Evolutionary conservation across 1,140 invertebrate genomes (phyloP), one percentile per base, ranked within the genome.

Genomic region (Melitaea cinxia): DNA sequence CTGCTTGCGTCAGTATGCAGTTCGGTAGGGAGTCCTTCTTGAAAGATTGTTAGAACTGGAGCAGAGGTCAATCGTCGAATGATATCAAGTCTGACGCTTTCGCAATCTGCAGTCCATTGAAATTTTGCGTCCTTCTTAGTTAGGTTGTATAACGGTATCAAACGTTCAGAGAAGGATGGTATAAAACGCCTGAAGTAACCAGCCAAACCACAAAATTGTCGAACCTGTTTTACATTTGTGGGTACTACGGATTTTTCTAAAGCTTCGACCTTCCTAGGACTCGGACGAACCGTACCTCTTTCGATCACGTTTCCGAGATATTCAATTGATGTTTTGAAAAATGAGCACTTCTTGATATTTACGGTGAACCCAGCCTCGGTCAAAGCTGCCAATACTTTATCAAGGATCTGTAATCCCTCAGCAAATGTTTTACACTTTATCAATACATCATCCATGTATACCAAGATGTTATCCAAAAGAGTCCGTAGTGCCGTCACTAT

Each of bases 301-400:
- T 56, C 9, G 14, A 80, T 60, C 1, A 78, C 15, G 42, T 75
- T 75, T 6, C 76, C 78, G 2, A 81, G 49, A 45, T 81, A 81
- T 53, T 78, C 72, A 24, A 77, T 71, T 1, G 70, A 70, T 2
- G 49, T 56, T 45, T 74, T 75, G 47, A 77, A 77, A 33, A 82
- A 77, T 14, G 61, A 37, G n/a, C 64, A 70, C 49, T 82, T 82
- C 3, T 70, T 65, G 2, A 42, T 19, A 65, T 78, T 76, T 24
- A 76, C 58, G 0, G 75, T 69, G 59, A 80, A 78, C 7, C 75
- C 75, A 1, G 73, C 50, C 4, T 68, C n/a, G 35, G 55, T 64
- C 23, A 78, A 55, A 7, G 72, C 70, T 35, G 59, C 52, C 2
- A 78, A 26, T 26, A 75, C 74, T 5, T 45, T 23, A 53, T 74